Conservation (phyloP, 2,797 vertebrate genomes). For the Tadarida brasiliensis region DNA sequence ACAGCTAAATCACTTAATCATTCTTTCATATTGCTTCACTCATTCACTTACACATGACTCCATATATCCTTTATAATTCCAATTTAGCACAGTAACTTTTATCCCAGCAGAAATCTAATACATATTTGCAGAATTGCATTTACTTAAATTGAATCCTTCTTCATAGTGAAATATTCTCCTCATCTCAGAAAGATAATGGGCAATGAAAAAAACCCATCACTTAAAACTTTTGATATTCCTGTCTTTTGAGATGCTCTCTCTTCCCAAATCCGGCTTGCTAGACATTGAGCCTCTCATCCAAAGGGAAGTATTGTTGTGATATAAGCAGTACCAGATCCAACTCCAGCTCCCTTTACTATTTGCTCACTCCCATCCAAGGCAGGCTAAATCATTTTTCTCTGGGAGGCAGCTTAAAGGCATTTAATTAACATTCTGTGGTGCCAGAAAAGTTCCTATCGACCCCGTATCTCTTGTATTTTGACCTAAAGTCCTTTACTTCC, state of each 20-base stretch:
- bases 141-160: conserved; percentile 13
- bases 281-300: not conserved
- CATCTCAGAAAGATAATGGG: not conserved
- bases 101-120: not conserved
- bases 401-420: not conserved
- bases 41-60: not conserved
- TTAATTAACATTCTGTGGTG: not conserved
- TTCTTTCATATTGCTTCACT: not conserved
- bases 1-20: not conserved
- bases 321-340: not conserved
- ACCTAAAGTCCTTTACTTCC: not conserved
- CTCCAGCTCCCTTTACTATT: not conserved
- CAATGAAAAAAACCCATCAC: not conserved
- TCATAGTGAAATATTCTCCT: not conserved
- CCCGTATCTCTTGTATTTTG: not conserved
- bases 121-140: conserved; percentile 14
- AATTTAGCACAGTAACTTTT: conserved; percentile 13
- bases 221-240: not conserved
- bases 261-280: not conserved
- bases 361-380: not conserved
- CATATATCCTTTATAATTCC: not conserved
- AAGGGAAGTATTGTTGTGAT: not conserved
- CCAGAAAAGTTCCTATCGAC: not conserved
- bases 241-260: not conserved
- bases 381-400: not conserved